Conservation (phyloP, 1,140 invertebrate genomes). For the Drosophila micromelanica region DNA sequence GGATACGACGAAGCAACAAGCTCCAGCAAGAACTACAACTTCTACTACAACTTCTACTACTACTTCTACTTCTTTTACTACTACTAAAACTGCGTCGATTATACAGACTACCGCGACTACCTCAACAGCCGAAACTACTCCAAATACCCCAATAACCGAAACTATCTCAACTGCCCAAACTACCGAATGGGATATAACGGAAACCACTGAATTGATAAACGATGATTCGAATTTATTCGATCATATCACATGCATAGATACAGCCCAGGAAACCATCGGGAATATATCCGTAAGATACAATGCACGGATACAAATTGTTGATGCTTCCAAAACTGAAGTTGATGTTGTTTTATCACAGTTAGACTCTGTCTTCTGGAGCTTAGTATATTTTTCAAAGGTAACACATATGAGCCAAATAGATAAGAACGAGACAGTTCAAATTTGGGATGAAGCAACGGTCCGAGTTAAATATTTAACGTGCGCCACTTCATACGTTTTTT, state of each 20-base stretch:
- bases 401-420: neutral
- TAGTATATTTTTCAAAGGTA: constrained; percentile 38
- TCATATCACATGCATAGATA: constrained; percentile 5
- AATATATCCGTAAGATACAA: constrained; percentile 14
- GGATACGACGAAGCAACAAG: neutral
- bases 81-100: neutral
- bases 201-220: neutral
- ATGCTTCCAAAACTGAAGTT: neutral
- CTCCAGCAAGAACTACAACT: neutral
- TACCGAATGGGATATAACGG: neutral
- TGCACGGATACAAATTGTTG: constrained; percentile 13
- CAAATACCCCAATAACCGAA: neutral
- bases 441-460: neutral
- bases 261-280: neutral
- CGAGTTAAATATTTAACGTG: constrained; percentile 26
- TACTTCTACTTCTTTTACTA: no score
- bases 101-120: neutral
- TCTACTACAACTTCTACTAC: neutral
- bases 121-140: neutral
- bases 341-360: constrained; percentile 22
- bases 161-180: neutral
- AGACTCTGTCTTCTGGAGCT: neutral
- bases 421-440: neutral
- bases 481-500: constrained; percentile 38
- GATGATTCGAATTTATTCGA: neutral